Base-by-base conservation (phyloP, 2,113 vertebrate genomes). In the Leucosticte australis region DNA sequence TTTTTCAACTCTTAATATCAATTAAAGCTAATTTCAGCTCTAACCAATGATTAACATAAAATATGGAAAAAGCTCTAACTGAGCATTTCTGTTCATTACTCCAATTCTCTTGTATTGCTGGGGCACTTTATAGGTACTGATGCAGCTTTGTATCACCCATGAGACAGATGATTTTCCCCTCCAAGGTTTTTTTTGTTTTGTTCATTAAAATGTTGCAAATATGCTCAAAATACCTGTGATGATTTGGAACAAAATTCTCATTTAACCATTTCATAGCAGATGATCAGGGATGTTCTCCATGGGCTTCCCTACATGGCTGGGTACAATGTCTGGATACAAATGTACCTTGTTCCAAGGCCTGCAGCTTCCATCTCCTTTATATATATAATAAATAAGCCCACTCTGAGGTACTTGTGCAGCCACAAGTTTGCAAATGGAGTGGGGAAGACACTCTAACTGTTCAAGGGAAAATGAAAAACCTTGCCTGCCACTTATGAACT, bases 11-110 rank as follows among this genome's bases (percentile, higher is more conserved):
- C 85, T 80, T 96, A 96, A 96, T 96, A 95, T 94, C 91, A 97
- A 96, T 95, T 95, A 97, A 92, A 86, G 92, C 78, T 91, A 95
- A 96, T 96, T 96, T 95, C 15, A 6, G 78, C 87, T 90, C 77
- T 77, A 90, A 67, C 84, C 90, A 85, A 93, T 94, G 94, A 95
- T 97, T 96, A 96, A 59, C 86, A 93, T 95, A 95, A 96, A 95
- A 94, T 91, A 95, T 75, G 52, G 83, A 78, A 92, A 93, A 96
- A 94, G 73, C 95, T 91, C 69, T 95, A 91, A 91, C 69, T 64
- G 92, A 84, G 65, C 64, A 87, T 92, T 96, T 96, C 92, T 94
- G 76, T 59, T 93, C 96, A 95, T 96, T 89, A 81, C 91, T 93
- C 84, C 92, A 75, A 37, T 91, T 89, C 87, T 93, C 86, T 74